Evolutionary conservation across 2,888 invertebrate genomes (phyloP), one percentile per base, ranked within the genome.

Genomic region (Azorinus chamasolen): DNA sequence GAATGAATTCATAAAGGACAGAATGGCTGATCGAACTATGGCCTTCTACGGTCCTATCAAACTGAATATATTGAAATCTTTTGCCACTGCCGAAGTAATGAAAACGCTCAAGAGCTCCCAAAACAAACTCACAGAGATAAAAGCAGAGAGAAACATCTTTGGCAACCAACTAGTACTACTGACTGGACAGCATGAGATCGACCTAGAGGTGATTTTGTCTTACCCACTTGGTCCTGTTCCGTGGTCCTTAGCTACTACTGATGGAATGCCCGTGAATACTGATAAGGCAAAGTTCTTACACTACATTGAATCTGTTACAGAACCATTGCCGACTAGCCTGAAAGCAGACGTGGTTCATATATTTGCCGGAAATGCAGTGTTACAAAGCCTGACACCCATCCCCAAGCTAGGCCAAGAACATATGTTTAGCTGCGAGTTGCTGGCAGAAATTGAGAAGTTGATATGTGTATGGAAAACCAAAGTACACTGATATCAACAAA

Each of bases 201-300:
- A 65, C n/a, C 62, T 79, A 6, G 63, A 74, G 27, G 14, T 39
- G 4, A 71, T 66, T 14, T 39, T 83, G 22, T 61, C 64, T 0
- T 83, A 32, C 41, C 79, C 79, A 1, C 62, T 77, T 3, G 65
- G 73, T 1, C 70, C 79, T n/a, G 76, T 79, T 20, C 74, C 74
- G 2, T 73, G 64, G 71, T 27, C 79, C 18, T 46, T 83, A 10
- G 79, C 83, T 2, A 77, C 76, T 16, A 61, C 73, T 18, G 83
- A 83, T 55, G 83, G 79, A 4, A 55, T 66, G 54, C 77, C 79
- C 8, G 50, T 61, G 0, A 80, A 83, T 45, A 72, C 77, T 1
- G 66, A 75, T 22, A 80, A 78, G 22, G 46, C 83, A 18, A 71
- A 65, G 27, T 39, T 79, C 2, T 12, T 75, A 6, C 61, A 70